These are phyloP conservation scores for Sialia sialis DNA, from an alignment of 2,113 vertebrate species.

Conservation along the genomic window DNA sequence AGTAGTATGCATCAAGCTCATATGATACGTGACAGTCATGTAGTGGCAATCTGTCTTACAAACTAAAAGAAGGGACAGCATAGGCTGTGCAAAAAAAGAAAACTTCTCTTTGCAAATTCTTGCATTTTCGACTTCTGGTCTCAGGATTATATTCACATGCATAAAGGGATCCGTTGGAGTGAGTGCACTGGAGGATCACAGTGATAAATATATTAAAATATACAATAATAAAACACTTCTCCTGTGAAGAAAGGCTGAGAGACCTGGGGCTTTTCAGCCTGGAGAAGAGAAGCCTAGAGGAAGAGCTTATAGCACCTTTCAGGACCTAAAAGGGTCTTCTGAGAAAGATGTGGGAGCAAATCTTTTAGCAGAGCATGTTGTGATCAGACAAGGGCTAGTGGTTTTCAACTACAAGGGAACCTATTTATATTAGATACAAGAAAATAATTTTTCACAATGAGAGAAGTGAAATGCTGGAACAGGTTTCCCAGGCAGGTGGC, in stretches of 20 bases:
- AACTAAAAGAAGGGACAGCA: background rate
- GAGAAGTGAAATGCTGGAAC: background rate
- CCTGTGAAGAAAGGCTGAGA: background rate
- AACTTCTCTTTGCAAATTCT: background rate
- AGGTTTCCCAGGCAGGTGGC: background rate
- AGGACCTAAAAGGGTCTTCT: background rate
- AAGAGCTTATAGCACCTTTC: background rate
- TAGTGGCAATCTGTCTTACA: background rate
- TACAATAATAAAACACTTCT: background rate
- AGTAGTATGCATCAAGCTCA: background rate
- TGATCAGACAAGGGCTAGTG: background rate
- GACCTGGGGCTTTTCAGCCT: background rate
- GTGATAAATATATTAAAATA: no score
- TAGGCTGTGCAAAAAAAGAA: background rate
- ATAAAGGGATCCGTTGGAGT: background rate
- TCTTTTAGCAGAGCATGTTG: background rate
- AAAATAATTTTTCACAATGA: background rate
- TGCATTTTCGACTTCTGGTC: background rate
- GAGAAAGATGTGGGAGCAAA: background rate
- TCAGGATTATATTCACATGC: background rate
- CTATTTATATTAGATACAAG: background rate
- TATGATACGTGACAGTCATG: background rate
- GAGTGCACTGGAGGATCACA: background rate
- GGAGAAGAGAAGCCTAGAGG: background rate
- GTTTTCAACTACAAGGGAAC: background rate